Base-by-base conservation (phyloP, 2,113 vertebrate genomes). In the Eira barbara region DNA sequence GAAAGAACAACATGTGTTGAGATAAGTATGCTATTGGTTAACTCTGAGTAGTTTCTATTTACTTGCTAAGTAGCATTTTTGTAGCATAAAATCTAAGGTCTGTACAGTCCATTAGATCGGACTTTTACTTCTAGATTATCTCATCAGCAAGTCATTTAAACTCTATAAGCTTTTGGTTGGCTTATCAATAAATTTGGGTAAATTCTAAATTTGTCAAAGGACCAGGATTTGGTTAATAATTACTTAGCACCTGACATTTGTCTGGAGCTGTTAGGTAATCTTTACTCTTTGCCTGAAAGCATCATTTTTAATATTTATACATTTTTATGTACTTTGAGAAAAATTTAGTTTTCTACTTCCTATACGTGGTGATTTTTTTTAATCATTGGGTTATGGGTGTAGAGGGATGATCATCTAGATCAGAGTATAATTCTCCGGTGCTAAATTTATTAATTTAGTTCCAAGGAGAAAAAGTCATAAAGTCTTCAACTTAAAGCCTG, bases 401-500 rank as follows among this genome's bases (percentile, higher is more conserved):
- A 2, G 1, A 55, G 12, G 4, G 20, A 67, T 4, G 4, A 8
- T n/a, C 4, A 34, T 65, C 18, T 45, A 91, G 42, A 55, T 81
- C 45, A 67, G 25, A 76, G 36, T 86, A 59, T 92, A 17, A 74
- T 29, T 10, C 89, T 83, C 31, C 73, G 69, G 17, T 69, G 59
- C 8, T 17, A 78, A 91, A 92, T 63, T 83, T n/a, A 95, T 82
- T 89, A 42, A 52, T 89, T 96, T 91, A 79, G 4, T 76, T 74
- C 8, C 7, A 52, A 31, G 1, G 1, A 15, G 4, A 36, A 59
- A 55, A 49, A 23, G 55, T 9, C 36, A 4, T 39, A 25, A 34
- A 34, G 21, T 20, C 69, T 49, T 83, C 89, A 29, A 20, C 55
- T 11, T 12, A 89, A 29, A 17, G 36, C 13, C 12, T 82, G 27